A percentile compares a stretch with the other conserved stretches of the same genome.
These are phyloP conservation scores for Drosophila truncata DNA, from an alignment of 1,140 invertebrate species.

Conservation along the genomic window DNA sequence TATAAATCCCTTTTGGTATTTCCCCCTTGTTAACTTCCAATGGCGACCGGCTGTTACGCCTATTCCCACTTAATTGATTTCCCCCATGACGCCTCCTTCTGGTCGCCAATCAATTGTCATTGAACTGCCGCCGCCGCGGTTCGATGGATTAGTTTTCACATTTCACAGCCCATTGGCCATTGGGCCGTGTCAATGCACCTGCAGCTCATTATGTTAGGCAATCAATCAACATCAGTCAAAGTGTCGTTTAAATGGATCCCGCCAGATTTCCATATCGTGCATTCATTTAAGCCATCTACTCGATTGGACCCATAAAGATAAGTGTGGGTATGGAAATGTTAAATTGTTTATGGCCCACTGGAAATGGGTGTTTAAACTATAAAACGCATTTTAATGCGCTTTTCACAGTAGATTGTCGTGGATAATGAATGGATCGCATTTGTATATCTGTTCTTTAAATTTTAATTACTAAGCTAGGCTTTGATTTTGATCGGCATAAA, in stretches of 20 bases:
- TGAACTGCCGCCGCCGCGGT: constrained; percentile 5
- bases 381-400: constrained; percentile 36
- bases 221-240: constrained; percentile 49
- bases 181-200: constrained; percentile 25
- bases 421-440: constrained; percentile 29
- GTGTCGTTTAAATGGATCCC: constrained; percentile 34
- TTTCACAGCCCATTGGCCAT: constrained; percentile 24
- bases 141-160: constrained; percentile 44
- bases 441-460: constrained; percentile 2
- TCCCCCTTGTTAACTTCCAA: constrained; percentile 10
- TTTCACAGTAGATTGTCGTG: constrained; percentile 30
- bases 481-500: constrained; percentile 2
- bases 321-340: constrained; percentile 24
- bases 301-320: constrained; percentile 19
- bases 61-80: constrained; percentile 50
- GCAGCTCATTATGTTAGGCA: constrained; percentile 29
- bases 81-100: constrained; percentile 13
- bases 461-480: constrained; percentile 25
- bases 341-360: constrained; percentile 36
- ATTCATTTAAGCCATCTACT: constrained; percentile 24
- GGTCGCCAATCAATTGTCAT: constrained; percentile 41
- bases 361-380: constrained; percentile 26
- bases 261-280: constrained; percentile 23
- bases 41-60: constrained; percentile 27
- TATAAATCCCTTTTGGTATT: constrained; percentile 15